Evolutionary conservation across 2,113 vertebrate species (phyloP), one percentile per base, ranked within the genome.

Genomic region (Notothenia rossii): DNA sequence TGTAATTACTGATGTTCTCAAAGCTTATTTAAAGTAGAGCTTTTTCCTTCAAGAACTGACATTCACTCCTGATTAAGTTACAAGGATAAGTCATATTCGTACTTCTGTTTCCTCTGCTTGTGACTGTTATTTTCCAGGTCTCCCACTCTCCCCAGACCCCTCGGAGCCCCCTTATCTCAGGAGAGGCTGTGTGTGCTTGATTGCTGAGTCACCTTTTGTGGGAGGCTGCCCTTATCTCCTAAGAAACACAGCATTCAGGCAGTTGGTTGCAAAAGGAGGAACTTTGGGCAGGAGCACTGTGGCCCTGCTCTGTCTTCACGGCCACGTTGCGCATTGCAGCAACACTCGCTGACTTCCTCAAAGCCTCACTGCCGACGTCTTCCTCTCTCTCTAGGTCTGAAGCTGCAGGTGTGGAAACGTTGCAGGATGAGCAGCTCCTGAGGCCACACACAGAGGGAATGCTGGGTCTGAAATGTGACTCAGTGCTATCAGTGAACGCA

Each of bases 181-280:
- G 90, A 93, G 92, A 90, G 81, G 88, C 83, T 62, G 85, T 58
- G 65, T 81, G 86, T 77, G 70, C 82, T 90, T 87, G 91, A 92
- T 86, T 92, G 94, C 94, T 95, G 93, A 96, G 94, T 95, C 94
- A 95, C 93, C 89, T 92, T 91, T 85, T 81, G 74, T 71, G 84
- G 93, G 90, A 94, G 88, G 87, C 61, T 67, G 72, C 87, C 72
- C 94, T 96, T 95, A 95, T 96, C 94, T 94, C 79, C 81, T 69
- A 14, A 91, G 77, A 87, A 86, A 91, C 94, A 95, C 91, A 82
- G 83, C 93, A 86, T 93, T 93, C 84, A 86, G 90, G 89, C 92
- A 91, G 94, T 95, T 94, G 91, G 89, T 90, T 93, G 85, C 89
- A 90, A 90, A 93, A 93, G 89, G 82, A 93, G 93, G 88, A 91